phyloP scores from a whole-genome alignment of 2,888 invertebrate genomes.

The Cremastinae sp. region DNA sequence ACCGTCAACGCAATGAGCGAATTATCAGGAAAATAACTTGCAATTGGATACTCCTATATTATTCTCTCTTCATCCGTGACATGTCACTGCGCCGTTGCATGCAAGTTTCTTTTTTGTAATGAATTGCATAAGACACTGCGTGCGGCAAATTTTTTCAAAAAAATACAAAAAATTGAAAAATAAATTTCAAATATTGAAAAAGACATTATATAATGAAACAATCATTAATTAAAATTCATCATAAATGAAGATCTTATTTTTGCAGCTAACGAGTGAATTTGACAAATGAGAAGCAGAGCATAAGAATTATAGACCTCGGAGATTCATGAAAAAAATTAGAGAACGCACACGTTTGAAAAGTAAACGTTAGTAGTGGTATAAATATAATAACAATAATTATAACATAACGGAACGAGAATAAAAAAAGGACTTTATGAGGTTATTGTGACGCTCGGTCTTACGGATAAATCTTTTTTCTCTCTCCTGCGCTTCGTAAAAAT shows the following conservation, averaged over 20 bases:
- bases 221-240: background rate
- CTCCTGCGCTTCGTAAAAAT: background rate
- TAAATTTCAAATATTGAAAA: background rate
- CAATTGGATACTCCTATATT: constrained; percentile 48
- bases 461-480: constrained; percentile 30
- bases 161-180: too few relatives aligned
- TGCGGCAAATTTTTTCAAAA: constrained; percentile 47
- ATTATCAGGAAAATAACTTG: constrained; percentile 49
- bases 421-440: constrained; percentile 21
- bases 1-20: constrained; percentile 39
- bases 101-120: constrained; percentile 15
- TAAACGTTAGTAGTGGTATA: background rate
- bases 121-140: constrained; percentile 18
- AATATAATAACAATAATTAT: constrained; percentile 20
- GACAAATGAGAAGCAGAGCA: constrained; percentile 58
- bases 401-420: constrained; percentile 20
- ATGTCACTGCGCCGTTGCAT: constrained; percentile 4
- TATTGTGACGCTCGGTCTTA: constrained; percentile 31
- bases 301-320: constrained; percentile 41
- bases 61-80: constrained; percentile 13
- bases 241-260: background rate
- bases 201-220: background rate
- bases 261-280: constrained; percentile 44
- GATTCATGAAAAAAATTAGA: constrained; percentile 38
- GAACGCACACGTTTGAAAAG: background rate